phyloP scores from a whole-genome alignment of 2,113 vertebrate genomes.

The Scomber japonicus region DNA sequence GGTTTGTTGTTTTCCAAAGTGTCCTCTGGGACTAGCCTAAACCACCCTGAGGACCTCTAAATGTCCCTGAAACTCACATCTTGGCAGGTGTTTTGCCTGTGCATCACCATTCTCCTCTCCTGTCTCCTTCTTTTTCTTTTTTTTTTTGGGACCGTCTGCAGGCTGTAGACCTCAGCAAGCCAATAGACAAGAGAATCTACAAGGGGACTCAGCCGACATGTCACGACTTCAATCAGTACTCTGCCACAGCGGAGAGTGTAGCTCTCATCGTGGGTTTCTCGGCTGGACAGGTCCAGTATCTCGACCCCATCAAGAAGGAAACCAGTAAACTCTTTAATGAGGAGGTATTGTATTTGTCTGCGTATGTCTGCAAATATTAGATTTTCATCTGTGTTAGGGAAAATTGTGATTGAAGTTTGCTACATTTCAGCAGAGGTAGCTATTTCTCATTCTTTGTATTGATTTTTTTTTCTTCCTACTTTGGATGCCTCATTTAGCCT shows the following conservation, averaged over 20 bases:
- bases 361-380: background rate
- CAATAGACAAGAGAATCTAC: conserved; percentile 94
- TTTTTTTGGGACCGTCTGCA: conserved; percentile 56
- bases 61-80: background rate
- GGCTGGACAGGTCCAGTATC: conserved; percentile 92
- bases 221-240: conserved; percentile 95
- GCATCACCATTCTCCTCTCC: background rate
- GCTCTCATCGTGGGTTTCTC: conserved; percentile 94
- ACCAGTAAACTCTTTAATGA: conserved; percentile 94
- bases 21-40: background rate
- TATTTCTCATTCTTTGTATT: background rate
- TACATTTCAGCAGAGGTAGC: background rate
- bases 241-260: conserved; percentile 89
- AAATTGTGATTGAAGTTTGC: background rate
- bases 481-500: background rate
- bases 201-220: conserved; percentile 95
- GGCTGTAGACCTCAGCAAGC: conserved; percentile 93
- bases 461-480: background rate
- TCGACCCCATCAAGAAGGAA: conserved; percentile 95
- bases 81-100: background rate
- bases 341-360: conserved; percentile 83
- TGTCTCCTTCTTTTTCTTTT: background rate
- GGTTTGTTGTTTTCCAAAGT: background rate
- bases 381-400: background rate
- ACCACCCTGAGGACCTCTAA: background rate